A percentile compares a stretch with the other conserved stretches of the same genome.
phyloP scores from a whole-genome alignment of 2,888 invertebrate genomes.

The Protonemura montana region DNA sequence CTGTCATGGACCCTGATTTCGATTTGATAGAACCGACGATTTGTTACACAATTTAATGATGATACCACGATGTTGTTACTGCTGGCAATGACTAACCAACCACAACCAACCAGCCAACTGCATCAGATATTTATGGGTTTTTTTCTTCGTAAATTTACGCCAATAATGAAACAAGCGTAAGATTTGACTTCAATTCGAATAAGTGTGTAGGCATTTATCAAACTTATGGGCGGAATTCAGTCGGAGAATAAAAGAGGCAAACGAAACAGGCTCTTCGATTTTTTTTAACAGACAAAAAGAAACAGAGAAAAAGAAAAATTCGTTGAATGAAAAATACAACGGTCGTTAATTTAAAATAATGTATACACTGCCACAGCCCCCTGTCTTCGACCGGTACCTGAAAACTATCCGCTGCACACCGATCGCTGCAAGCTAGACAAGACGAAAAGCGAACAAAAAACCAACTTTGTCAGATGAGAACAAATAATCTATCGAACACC shows the following conservation, averaged over 20 bases:
- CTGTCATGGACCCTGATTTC: not conserved
- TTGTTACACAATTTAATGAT: not conserved
- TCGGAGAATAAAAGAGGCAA: not conserved
- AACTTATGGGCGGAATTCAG: not conserved
- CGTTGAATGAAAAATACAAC: constrained; percentile 2
- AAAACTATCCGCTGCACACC: not conserved
- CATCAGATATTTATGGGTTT: not conserved
- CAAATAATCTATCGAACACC: constrained; percentile 14
- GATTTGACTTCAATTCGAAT: not conserved
- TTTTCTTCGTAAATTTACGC: not conserved
- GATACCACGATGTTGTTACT: not conserved
- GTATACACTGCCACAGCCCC: not conserved
- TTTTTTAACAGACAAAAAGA: not conserved
- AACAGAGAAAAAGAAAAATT: not conserved
- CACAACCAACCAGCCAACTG: not conserved
- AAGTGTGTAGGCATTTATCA: not conserved
- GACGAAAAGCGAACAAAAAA: not conserved
- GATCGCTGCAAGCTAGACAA: not conserved
- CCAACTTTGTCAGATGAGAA: not conserved
- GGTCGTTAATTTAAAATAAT: constrained; percentile 1
- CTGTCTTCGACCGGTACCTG: not conserved
- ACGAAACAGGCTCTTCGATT: not conserved
- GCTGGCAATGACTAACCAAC: not conserved
- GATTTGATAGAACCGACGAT: not conserved
- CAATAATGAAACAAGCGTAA: not conserved